Conservation (phyloP, 1,140 invertebrate species). For the Pissodes strobi region DNA sequence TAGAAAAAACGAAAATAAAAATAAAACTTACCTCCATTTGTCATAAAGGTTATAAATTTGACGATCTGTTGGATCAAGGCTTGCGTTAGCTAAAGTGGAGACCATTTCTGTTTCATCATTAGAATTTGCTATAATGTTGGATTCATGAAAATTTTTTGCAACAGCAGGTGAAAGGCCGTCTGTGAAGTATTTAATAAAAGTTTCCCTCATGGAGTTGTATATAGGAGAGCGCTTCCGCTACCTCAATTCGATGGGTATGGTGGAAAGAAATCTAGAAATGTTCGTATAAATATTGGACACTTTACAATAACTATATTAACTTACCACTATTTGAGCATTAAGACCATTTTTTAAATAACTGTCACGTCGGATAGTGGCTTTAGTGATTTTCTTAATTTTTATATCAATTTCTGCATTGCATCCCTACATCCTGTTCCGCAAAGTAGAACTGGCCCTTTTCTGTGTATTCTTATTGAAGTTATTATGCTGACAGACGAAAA, state of each 20-base stretch:
- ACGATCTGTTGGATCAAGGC: too few species aligned
- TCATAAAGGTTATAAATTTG: not conserved
- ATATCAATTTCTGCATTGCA: too few species aligned
- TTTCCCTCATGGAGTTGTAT: not conserved
- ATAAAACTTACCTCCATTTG: too few species aligned
- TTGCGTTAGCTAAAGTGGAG: conserved; percentile 2
- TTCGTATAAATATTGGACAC: too few species aligned
- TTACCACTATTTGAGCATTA: not conserved
- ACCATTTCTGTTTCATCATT: too few species aligned
- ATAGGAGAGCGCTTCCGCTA: conserved; percentile 1
- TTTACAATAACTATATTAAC: not conserved
- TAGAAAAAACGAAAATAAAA: too few species aligned
- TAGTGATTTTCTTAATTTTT: not conserved
- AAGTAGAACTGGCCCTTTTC: too few species aligned
- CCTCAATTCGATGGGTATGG: conserved; percentile 8
- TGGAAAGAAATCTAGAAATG: too few species aligned
- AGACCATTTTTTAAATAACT: not conserved
- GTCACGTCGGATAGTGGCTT: not conserved
- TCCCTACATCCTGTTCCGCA: not conserved
- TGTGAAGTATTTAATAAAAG: conserved; percentile 3
- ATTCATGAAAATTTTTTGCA: not conserved
- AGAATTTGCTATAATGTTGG: too few species aligned
- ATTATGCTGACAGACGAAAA: not conserved
- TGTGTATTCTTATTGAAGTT: not conserved
- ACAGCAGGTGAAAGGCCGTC: not conserved